Percentiles rank a stretch among this genome's conserved stretches.
Evolutionary conservation across 2,888 invertebrate genomes (phyloP).

Genomic region (Embidobia sp.): DNA sequence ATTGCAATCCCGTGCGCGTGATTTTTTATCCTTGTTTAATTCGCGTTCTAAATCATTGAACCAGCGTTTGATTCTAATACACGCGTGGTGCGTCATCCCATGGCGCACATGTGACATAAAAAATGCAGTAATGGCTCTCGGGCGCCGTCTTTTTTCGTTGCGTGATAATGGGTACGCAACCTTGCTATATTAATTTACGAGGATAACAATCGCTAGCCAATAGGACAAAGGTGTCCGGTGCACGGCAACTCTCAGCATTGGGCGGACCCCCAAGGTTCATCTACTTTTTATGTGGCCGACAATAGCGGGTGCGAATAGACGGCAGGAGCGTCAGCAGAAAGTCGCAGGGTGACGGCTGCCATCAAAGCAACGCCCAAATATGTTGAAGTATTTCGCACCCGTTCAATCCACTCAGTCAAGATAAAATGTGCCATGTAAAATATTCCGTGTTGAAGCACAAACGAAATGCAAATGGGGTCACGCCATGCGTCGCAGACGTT

Average conservation of each 20-base stretch:
- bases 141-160: not conserved
- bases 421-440: slow-evolving; percentile 75
- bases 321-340: slow-evolving; percentile 27
- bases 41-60: slow-evolving; percentile 25
- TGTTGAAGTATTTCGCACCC: slow-evolving; percentile 57
- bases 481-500: slow-evolving; percentile 77
- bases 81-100: slow-evolving; percentile 10
- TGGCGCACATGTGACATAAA: slow-evolving; percentile 21
- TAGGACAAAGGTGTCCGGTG: slow-evolving; percentile 8
- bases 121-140: slow-evolving; percentile 12
- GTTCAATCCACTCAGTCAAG: slow-evolving; percentile 66
- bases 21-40: slow-evolving; percentile 3
- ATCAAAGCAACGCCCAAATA: slow-evolving; percentile 51
- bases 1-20: slow-evolving; percentile 6
- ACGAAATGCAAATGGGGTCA: slow-evolving; percentile 79
- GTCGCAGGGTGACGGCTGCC: slow-evolving; percentile 23
- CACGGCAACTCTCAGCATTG: slow-evolving; percentile 22
- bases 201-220: slow-evolving; percentile 25
- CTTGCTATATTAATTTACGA: slow-evolving; percentile 17
- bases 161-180: slow-evolving; percentile 6
- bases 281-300: slow-evolving; percentile 22
- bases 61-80: slow-evolving; percentile 19
- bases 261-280: not conserved
- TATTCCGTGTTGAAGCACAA: slow-evolving; percentile 77
- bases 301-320: slow-evolving; percentile 7